Conservation (phyloP, 2,797 vertebrate species). For the Pseudochirops cupreus region DNA sequence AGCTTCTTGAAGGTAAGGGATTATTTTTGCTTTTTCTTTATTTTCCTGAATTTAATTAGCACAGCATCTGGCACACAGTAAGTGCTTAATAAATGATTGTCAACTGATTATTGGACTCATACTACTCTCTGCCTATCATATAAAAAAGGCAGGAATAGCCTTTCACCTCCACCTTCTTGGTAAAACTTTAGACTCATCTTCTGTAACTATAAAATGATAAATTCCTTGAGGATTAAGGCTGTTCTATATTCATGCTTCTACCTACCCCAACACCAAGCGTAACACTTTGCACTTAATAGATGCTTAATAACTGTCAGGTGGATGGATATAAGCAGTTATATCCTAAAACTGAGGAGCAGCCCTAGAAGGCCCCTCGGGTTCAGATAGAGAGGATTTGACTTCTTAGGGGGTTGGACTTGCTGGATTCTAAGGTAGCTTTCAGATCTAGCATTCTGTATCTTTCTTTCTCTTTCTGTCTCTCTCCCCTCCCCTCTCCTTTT, state of each 20-base stretch:
- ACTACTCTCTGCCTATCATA: background rate
- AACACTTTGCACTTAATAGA: background rate
- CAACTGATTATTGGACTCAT: background rate
- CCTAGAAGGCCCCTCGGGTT: background rate
- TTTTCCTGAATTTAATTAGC: background rate
- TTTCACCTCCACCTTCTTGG: background rate
- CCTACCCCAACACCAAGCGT: background rate
- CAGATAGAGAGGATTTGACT: background rate
- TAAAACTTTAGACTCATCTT: background rate
- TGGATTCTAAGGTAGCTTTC: background rate
- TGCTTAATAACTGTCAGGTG: background rate
- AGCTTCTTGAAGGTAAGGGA: background rate
- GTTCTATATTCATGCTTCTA: background rate
- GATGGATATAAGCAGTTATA: background rate
- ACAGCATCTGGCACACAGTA: background rate
- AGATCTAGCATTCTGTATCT: background rate
- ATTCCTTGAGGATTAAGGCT: background rate
- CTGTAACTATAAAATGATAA: background rate
- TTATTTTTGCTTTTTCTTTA: background rate
- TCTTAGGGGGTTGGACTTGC: background rate
- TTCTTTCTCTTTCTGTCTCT: background rate
- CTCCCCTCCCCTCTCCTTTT: background rate
- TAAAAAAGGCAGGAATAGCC: background rate
- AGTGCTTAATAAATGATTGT: background rate
- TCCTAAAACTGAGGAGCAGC: background rate